A percentile compares a stretch with the other conserved stretches of the same genome.
Conservation (phyloP, 2,113 vertebrate species). For the Gopherus flavomarginatus region DNA sequence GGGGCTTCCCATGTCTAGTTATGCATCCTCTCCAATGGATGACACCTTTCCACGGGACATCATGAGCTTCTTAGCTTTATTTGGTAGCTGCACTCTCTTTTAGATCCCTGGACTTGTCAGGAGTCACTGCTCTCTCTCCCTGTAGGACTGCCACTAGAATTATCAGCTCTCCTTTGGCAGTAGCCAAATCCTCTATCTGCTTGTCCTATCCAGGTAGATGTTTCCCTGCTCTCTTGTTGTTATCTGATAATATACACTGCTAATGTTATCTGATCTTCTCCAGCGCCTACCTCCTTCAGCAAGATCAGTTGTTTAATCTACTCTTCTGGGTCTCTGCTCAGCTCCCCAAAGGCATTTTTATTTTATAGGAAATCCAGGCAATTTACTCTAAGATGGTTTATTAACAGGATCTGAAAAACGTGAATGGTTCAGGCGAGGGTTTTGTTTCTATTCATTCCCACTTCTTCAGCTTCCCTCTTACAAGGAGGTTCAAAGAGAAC, state of each 20-base stretch:
- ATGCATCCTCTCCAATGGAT: slow-evolving; percentile 18
- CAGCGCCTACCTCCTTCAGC: neutral
- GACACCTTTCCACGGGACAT: slow-evolving; percentile 23
- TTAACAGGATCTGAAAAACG: neutral
- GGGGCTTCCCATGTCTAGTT: neutral
- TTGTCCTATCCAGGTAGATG: neutral
- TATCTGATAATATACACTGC: neutral
- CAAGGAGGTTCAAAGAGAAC: neutral
- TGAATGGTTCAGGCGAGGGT: neutral
- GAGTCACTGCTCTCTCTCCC: slow-evolving; percentile 44
- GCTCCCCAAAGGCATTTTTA: neutral
- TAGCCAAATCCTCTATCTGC: neutral
- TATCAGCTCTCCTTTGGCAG: slow-evolving; percentile 10
- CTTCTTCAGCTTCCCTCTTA: neutral
- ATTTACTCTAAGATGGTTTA: neutral
- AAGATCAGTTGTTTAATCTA: neutral
- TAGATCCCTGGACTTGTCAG: slow-evolving; percentile 50
- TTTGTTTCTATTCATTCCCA: neutral
- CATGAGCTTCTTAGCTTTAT: slow-evolving; percentile 14
- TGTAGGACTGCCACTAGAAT: slow-evolving; percentile 30
- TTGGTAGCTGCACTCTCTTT: slow-evolving; percentile 52
- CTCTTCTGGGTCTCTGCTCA: neutral
- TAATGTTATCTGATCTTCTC: neutral
- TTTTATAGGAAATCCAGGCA: neutral
- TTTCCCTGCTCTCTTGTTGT: neutral